A percentile compares a stretch with the other conserved stretches of the same genome.
phyloP scores from a whole-genome alignment of 2,797 vertebrate genomes.

The Myiotriccus ornatus region DNA sequence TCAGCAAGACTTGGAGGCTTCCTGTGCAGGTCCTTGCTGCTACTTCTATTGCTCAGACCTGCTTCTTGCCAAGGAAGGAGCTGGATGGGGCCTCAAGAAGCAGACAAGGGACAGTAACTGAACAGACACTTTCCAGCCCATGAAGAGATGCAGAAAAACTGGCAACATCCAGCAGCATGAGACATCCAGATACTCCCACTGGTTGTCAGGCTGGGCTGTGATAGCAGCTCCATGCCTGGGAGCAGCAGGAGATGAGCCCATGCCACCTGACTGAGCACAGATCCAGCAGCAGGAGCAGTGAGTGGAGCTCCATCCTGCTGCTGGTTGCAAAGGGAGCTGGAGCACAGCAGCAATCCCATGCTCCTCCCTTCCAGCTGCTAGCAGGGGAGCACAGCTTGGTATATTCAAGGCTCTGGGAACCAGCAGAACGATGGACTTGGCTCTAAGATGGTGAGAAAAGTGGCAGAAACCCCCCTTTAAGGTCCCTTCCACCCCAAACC shows the following conservation, averaged over 20 bases:
- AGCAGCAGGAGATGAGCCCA: neutral
- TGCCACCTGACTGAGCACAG: neutral
- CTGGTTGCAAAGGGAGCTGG: neutral
- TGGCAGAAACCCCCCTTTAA: neutral
- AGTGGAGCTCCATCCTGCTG: neutral
- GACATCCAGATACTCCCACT: neutral
- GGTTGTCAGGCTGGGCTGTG: neutral
- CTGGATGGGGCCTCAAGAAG: neutral
- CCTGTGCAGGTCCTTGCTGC: neutral
- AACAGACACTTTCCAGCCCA: neutral
- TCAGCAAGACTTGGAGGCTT: neutral
- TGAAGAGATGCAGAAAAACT: neutral
- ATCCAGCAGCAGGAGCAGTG: neutral
- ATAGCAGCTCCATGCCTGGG: neutral
- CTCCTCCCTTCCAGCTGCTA: neutral
- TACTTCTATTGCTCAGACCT: neutral
- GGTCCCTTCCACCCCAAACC: neutral
- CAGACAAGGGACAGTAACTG: neutral
- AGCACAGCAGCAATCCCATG: rapidly evolving
- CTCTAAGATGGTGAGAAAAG: neutral
- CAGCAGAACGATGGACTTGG: neutral
- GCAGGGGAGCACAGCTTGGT: neutral
- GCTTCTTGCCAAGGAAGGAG: neutral
- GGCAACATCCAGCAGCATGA: neutral
- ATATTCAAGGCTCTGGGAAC: rapidly evolving